Evolutionary conservation across 2,888 invertebrate species (phyloP).

Genomic region (Lutraria lutraria): DNA sequence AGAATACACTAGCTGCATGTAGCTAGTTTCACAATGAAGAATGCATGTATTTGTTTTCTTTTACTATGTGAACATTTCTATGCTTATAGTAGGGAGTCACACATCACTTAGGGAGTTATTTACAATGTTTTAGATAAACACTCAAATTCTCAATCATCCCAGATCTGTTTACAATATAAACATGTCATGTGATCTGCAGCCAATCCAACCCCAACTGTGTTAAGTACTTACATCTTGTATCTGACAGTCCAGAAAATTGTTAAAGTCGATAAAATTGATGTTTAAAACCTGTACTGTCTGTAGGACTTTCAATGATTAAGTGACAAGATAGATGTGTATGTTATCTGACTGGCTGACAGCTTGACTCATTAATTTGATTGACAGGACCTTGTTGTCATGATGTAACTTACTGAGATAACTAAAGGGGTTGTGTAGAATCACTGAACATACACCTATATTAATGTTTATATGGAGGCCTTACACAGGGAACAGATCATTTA

Average conservation of each 20-base stretch:
- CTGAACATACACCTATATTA: slow-evolving; percentile 33
- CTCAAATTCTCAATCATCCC: slow-evolving; percentile 31
- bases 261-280: background rate
- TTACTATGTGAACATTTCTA: background rate
- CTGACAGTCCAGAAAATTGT: background rate
- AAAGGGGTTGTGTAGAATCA: slow-evolving; percentile 26
- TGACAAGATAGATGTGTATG: background rate
- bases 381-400: slow-evolving; percentile 49
- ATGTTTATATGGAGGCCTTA: background rate
- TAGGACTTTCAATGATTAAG: background rate
- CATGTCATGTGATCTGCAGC: slow-evolving; percentile 48
- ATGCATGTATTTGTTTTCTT: background rate
- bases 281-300: background rate
- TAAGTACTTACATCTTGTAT: slow-evolving; percentile 2
- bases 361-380: slow-evolving; percentile 46
- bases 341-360: background rate
- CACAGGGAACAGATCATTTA: background rate
- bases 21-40: background rate
- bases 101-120: background rate
- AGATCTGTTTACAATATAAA: slow-evolving; percentile 54
- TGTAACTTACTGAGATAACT: slow-evolving; percentile 50
- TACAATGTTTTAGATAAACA: slow-evolving; percentile 34
- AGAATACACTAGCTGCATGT: background rate
- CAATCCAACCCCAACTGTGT: background rate
- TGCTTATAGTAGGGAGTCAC: background rate